Conservation (phyloP, 2,888 invertebrate species). For the Acanthoscelides obtectus region DNA sequence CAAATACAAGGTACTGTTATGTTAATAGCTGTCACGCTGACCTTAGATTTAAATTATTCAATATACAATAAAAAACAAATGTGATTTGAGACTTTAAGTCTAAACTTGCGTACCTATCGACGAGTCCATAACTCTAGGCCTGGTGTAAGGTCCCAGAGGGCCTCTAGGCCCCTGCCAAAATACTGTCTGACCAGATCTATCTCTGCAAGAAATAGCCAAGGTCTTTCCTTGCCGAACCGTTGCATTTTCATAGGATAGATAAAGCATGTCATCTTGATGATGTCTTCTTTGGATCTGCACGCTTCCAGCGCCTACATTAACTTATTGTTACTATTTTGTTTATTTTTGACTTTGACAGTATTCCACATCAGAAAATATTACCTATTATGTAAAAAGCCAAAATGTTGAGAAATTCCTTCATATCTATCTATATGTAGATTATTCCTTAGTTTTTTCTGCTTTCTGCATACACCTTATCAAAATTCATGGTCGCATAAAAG, state of each 20-base stretch:
- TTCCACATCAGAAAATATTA: neutral
- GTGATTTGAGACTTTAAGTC: no score
- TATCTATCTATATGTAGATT: neutral
- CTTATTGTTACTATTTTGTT: no score
- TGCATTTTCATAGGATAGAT: conserved; percentile 10
- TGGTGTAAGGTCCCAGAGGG: conserved; percentile 9
- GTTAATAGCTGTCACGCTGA: no score
- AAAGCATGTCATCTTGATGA: conserved; percentile 2
- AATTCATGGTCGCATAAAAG: neutral
- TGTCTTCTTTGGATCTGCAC: neutral
- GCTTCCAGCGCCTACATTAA: neutral
- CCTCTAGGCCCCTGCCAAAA: conserved; percentile 24
- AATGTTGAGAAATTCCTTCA: neutral
- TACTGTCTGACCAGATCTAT: conserved; percentile 19
- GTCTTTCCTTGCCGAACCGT: conserved; percentile 12
- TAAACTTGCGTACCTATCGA: conserved; percentile 17
- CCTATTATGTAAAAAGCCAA: neutral
- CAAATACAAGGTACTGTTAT: no score
- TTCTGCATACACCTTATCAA: neutral
- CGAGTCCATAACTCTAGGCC: conserved; percentile 12
- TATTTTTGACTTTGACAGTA: neutral
- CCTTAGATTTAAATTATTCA: no score
- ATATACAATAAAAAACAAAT: no score
- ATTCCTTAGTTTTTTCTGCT: neutral
- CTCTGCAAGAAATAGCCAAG: conserved; percentile 16